A percentile compares a stretch with the other conserved stretches of the same genome.
These are phyloP conservation scores for Perognathus longimembris DNA, from an alignment of 2,113 vertebrate species.

Conservation along the genomic window DNA sequence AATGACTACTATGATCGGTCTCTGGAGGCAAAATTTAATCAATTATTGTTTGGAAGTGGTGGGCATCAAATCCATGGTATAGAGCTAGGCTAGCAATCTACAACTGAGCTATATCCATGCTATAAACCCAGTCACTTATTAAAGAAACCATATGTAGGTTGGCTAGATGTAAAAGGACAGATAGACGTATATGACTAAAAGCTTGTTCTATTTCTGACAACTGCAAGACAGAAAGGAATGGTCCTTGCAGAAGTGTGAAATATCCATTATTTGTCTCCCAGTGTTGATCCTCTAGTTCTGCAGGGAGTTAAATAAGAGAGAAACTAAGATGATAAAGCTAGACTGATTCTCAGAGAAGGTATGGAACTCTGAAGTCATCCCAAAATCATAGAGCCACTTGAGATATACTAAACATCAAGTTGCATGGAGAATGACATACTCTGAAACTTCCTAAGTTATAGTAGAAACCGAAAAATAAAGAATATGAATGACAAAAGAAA, in stretches of 20 bases:
- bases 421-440: neutral
- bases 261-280: neutral
- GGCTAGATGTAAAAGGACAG: conserved; percentile 10
- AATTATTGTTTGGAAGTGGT: neutral
- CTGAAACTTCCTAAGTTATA: neutral
- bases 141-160: neutral
- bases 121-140: conserved; percentile 25
- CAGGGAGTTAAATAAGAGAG: neutral
- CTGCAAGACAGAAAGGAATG: conserved; percentile 22
- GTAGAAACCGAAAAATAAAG: conserved; percentile 44
- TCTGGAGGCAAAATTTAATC: conserved; percentile 48
- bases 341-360: conserved; percentile 32
- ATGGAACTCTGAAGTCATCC: conserved; percentile 29
- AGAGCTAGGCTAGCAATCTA: neutral
- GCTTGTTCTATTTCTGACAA: conserved; percentile 19
- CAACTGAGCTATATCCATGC: neutral
- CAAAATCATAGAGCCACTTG: conserved; percentile 19
- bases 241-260: neutral
- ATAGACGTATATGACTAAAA: neutral
- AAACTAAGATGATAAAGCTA: conserved; percentile 42
- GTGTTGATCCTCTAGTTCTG: conserved; percentile 35
- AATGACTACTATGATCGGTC: neutral
- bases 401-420: conserved; percentile 37
- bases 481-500: conserved; percentile 34
- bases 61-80: neutral